These are phyloP conservation scores for Aptenodytes forsteri DNA, from an alignment of 2,113 vertebrate species.

Conservation along the genomic window DNA sequence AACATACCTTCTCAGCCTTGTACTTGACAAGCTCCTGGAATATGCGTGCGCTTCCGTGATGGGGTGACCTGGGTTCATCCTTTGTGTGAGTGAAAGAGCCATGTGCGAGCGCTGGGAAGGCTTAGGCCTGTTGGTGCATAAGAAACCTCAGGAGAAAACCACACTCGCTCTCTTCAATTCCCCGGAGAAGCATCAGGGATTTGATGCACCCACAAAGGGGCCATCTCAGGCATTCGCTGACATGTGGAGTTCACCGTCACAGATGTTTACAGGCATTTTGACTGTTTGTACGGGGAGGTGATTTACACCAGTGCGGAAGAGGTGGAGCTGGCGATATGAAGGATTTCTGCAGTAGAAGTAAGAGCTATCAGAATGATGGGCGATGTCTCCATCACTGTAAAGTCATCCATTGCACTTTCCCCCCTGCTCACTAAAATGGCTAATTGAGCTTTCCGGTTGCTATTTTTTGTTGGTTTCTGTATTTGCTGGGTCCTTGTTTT, in stretches of 20 bases:
- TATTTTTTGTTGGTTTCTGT: not conserved
- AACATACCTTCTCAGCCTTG: not conserved
- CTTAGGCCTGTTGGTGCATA: not conserved
- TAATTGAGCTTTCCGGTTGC: not conserved
- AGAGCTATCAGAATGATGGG: not conserved
- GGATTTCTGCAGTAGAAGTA: not conserved
- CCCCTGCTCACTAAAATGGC: not conserved
- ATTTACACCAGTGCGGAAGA: not conserved
- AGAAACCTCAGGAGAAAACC: not conserved
- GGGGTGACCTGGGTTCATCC: not conserved
- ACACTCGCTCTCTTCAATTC: not conserved
- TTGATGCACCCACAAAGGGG: not conserved
- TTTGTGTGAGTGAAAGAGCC: not conserved
- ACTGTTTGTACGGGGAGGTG: not conserved
- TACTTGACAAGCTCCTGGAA: not conserved
- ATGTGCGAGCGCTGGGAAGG: not conserved
- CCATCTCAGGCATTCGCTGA: not conserved
- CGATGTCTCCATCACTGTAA: not conserved
- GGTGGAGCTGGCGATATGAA: not conserved
- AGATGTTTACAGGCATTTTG: not conserved
- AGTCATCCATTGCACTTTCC: not conserved
- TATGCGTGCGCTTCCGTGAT: accelerated
- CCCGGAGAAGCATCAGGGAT: not conserved
- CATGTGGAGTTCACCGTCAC: not conserved
- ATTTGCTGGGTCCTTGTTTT: not conserved